Evolutionary conservation across 37 sponge, comb jelly and placozoan genomes (phyloP), one percentile per base, ranked within the genome.

Genomic region (Cladorhizidae sp.): DNA sequence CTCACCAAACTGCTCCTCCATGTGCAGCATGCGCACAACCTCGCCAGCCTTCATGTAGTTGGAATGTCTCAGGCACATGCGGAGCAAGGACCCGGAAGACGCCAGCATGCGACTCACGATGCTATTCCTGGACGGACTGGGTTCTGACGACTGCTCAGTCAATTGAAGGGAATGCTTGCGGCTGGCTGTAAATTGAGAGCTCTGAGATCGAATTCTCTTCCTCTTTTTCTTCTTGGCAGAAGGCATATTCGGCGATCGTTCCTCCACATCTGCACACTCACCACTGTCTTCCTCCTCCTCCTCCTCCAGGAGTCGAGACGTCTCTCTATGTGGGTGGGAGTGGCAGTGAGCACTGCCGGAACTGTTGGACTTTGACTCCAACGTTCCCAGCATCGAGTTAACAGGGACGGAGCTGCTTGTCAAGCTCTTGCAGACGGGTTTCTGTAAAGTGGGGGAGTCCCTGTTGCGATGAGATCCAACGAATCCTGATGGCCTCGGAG

Each of bases 61-160:
- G 57, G 80, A 58, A 31, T 86, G 88, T 40, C 72, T 67, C 37
- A 97, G 75, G 56, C 97, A 97, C 76, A 79, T 81, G 0, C 88
- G 69, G 2, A 97, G 87, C 37, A 97, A 87, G 40, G 84, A 83
- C 29, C 76, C 84, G 1, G 97, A 93, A 28, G 97, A 89, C 23
- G 97, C 88, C 1, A 97, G 88, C 95, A 97, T 94, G 33, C 74
- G 73, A 40, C 78, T 78, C 23, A 95, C 45, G 35, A 95, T 73
- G 41, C 77, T 81, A 40, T 35, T 67, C 33, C 73, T 33, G 50
- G 78, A 54, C 29, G 40, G 21, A 14, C 29, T 49, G 28, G 69
- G 35, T 17, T 71, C 72, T 1, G 70, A 33, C 49, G 35, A 31
- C 0, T 42, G 21, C 61, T 76, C 77, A 29, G 70, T 25, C 50